Percentiles rank a stretch among this genome's conserved stretches.
These are phyloP conservation scores for Globia sparganii DNA, from an alignment of 2,888 invertebrate species.

Conservation along the genomic window DNA sequence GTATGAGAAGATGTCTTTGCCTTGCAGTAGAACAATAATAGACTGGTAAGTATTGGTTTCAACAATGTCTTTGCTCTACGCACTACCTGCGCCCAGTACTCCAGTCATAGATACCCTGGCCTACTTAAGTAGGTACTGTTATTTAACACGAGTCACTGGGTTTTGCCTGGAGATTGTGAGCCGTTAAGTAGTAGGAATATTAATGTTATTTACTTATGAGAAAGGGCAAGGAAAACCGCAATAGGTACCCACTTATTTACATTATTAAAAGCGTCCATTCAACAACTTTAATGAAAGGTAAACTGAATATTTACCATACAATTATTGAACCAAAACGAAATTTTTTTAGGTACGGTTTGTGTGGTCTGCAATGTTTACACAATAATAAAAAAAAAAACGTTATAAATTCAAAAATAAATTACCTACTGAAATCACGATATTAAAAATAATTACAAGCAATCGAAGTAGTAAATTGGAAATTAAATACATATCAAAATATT, in stretches of 20 bases:
- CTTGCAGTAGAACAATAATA: not conserved
- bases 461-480: constrained; percentile 29
- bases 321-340: not conserved
- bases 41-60: not conserved
- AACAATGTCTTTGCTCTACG: not conserved
- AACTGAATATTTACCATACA: constrained; percentile 7
- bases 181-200: not conserved
- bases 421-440: constrained; percentile 23
- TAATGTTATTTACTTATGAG: not conserved
- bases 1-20: not conserved
- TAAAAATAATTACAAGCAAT: constrained; percentile 40
- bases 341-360: constrained; percentile 4
- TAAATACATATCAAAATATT: constrained; percentile 49
- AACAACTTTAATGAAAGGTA: constrained; percentile 5
- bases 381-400: constrained; percentile 27
- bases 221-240: constrained; percentile 1
- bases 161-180: constrained; percentile 8
- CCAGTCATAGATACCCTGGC: not conserved
- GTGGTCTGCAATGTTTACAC: constrained; percentile 46
- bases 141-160: constrained; percentile 15
- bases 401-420: constrained; percentile 26
- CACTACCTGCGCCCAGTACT: not conserved
- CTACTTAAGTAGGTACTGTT: not conserved
- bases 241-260: not conserved
- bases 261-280: not conserved